A percentile compares a stretch with the other conserved stretches of the same genome.
Evolutionary conservation across 2,888 invertebrate genomes (phyloP).

Genomic region (Pandemis heparana): DNA sequence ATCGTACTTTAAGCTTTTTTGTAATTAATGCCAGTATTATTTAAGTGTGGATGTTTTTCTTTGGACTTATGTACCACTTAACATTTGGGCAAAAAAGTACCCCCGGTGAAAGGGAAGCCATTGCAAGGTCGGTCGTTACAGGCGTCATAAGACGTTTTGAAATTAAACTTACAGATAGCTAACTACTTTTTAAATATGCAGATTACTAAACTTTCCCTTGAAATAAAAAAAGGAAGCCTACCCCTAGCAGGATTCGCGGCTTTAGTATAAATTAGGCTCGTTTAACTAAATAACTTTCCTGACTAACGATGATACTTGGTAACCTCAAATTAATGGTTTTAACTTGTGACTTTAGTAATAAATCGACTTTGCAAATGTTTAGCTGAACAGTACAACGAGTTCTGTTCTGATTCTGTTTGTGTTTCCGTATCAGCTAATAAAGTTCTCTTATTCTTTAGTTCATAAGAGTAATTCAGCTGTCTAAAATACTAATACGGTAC

Average conservation of each 20-base stretch:
- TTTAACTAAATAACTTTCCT: conserved; percentile 6
- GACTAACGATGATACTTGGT: conserved; percentile 4
- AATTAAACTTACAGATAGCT: background rate
- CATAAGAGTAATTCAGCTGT: background rate
- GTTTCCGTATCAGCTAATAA: no score
- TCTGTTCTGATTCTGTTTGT: no score
- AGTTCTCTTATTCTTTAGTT: no score
- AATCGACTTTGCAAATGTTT: background rate
- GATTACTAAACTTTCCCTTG: background rate
- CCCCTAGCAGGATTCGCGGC: background rate
- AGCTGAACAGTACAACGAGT: background rate
- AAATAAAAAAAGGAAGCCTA: background rate
- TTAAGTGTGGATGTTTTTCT: no score
- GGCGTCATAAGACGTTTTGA: background rate
- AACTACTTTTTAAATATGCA: background rate
- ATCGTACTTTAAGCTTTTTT: no score
- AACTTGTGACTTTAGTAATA: background rate
- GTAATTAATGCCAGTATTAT: no score
- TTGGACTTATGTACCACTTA: background rate
- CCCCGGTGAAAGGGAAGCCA: background rate
- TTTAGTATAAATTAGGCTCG: background rate
- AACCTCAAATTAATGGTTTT: conserved; percentile 11
- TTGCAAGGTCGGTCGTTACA: background rate
- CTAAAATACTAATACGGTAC: background rate
- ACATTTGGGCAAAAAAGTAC: background rate